Evolutionary conservation across 2,113 vertebrate species (phyloP).

Genomic region (Calonectris borealis): DNA sequence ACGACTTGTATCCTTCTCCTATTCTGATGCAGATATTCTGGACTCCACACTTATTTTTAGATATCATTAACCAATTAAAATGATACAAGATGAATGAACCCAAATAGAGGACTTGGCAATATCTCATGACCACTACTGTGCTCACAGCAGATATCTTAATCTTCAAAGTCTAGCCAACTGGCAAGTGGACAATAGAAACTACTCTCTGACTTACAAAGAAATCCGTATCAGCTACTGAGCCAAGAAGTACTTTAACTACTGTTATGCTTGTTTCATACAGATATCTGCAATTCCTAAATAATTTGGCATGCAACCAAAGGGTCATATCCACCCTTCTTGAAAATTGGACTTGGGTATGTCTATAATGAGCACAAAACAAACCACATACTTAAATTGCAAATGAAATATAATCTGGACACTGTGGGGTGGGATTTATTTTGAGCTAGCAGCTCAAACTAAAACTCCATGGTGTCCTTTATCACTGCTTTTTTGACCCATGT

Average conservation of each 20-base stretch:
- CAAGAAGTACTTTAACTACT: slow-evolving; percentile 31
- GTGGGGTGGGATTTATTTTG: background rate
- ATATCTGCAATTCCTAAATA: background rate
- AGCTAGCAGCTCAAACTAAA: background rate
- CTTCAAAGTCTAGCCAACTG: slow-evolving; percentile 58
- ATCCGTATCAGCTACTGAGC: background rate
- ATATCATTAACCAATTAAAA: slow-evolving; percentile 43
- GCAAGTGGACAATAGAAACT: slow-evolving; percentile 56
- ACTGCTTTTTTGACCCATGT: background rate
- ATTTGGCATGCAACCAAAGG: background rate
- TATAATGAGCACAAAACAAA: background rate
- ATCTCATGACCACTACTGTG: background rate
- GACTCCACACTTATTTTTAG: slow-evolving; percentile 7
- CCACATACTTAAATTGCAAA: background rate
- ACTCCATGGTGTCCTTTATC: background rate
- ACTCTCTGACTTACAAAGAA: slow-evolving; percentile 31
- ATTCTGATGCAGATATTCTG: background rate
- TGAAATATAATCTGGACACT: background rate
- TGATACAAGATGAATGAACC: slow-evolving; percentile 15
- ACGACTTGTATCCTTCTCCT: background rate
- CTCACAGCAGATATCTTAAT: slow-evolving; percentile 52
- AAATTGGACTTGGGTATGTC: background rate
- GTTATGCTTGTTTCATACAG: background rate
- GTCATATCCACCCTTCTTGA: background rate
- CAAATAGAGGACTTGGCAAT: slow-evolving; percentile 27